Conservation (phyloP, 1,140 invertebrate species). For the Spodoptera frugiperda region DNA sequence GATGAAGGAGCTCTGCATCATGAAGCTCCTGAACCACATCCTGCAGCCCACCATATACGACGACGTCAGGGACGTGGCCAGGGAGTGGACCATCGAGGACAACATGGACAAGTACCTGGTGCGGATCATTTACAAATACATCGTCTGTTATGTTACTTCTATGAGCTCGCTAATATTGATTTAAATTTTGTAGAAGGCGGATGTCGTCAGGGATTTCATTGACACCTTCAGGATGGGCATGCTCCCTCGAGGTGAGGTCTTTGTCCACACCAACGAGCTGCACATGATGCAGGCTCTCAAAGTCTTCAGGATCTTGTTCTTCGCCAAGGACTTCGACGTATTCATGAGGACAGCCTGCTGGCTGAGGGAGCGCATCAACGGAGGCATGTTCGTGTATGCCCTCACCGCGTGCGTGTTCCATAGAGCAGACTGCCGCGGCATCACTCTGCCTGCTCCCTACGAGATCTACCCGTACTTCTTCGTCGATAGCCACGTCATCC, state of each 20-base stretch:
- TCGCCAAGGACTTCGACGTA: constrained; percentile 88
- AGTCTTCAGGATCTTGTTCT: constrained; percentile 88
- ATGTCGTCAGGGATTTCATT: constrained; percentile 75
- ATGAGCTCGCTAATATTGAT: not conserved
- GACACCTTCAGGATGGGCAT: constrained; percentile 74
- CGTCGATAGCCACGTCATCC: constrained; percentile 88
- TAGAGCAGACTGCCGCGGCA: constrained; percentile 87
- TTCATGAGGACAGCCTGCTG: constrained; percentile 89
- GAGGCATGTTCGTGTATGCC: constrained; percentile 88
- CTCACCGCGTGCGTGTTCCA: constrained; percentile 88
- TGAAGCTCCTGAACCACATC: constrained; percentile 79
- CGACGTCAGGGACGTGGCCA: constrained; percentile 75
- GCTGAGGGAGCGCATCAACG: constrained; percentile 88
- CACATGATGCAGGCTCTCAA: constrained; percentile 86
- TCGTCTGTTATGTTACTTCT: not conserved
- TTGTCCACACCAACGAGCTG: constrained; percentile 84
- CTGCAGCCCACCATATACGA: constrained; percentile 80
- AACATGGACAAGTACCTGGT: constrained; percentile 79
- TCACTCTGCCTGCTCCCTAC: constrained; percentile 88
- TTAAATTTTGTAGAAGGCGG: constrained; percentile 68
- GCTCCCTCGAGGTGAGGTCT: constrained; percentile 86
- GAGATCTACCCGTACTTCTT: constrained; percentile 89
- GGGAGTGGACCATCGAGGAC: constrained; percentile 71
- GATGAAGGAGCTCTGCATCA: constrained; percentile 71
- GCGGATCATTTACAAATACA: constrained; percentile 19